Evolutionary conservation across 1,140 invertebrate genomes (phyloP), one percentile per base, ranked within the genome.

Genomic region (Conus betulinus): DNA sequence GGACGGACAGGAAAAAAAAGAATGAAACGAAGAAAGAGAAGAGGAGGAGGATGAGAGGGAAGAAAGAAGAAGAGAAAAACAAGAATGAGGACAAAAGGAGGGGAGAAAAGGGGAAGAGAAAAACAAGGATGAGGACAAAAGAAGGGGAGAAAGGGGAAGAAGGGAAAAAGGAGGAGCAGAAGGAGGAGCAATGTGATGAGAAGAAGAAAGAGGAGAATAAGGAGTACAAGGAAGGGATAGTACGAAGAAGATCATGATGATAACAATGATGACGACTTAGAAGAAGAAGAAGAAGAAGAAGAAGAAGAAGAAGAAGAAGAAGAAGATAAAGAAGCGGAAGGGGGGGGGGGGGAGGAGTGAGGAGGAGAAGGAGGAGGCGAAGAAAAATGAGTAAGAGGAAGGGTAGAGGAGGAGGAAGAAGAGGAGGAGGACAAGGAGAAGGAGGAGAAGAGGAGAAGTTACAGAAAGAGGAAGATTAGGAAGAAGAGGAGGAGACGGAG

Each of bases 111-210:
- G 5, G 71, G 51, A 17, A 87, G 74, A 76, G 57, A 60, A 27
- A 51, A 39, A 76, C 23, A 74, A 20, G 27, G 71, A 78, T 27
- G 71, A 39, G 25, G 55, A 25, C 2, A 17, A 60, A 27, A 53
- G 52, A 78, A 39, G 25, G 39, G 52, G 25, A 10, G 39, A 78
- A 25, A 78, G 85, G 5, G 71, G 51, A 17, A 87, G 74, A 76
- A 67, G 76, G 85, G 76, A 67, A 87, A 87, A 87, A 25, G 52
- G 85, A 87, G 74, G 52, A 67, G 76, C 3, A 87, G 85, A 87
- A 67, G 52, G 39, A 74, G 67, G 20, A 67, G 76, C 6, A 52
- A 39, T 11, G 52, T 11, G 55, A 39, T 11, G 25, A 51, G 27
- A 78, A 23, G n/a, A 23, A 60, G 25, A 25, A 51, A 23, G 27